phyloP scores from a whole-genome alignment of 2,113 vertebrate genomes.

The zebrafish (Danio rerio) region DNA sequence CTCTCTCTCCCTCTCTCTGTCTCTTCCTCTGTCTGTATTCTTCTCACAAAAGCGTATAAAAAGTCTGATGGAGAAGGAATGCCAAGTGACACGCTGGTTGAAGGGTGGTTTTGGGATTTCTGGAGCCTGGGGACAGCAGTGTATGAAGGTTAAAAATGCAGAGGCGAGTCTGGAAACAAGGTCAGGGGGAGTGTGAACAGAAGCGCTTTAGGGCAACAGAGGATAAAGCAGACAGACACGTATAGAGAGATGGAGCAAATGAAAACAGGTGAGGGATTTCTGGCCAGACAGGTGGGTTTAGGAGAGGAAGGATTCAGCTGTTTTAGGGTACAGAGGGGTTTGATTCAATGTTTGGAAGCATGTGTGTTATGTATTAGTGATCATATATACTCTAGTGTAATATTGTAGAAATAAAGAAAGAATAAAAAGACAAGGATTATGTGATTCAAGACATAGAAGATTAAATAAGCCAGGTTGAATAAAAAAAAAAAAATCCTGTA shows the following conservation, averaged over 20 bases:
- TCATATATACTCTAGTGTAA: not conserved
- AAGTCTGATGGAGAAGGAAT: slow-evolving; percentile 28
- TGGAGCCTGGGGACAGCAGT: slow-evolving; percentile 13
- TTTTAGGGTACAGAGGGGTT: not conserved
- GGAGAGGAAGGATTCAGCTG: not conserved
- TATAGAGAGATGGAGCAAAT: not conserved
- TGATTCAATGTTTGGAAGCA: not conserved
- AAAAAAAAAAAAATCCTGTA: not conserved
- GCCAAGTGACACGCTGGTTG: slow-evolving; percentile 9
- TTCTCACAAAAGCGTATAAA: not conserved
- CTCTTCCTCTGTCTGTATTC: slow-evolving; percentile 1
- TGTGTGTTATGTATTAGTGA: not conserved
- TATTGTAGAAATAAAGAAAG: not conserved
- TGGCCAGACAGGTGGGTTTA: not conserved
- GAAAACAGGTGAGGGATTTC: slow-evolving; percentile 18
- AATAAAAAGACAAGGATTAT: not conserved
- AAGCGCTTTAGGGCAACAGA: slow-evolving; percentile 12
- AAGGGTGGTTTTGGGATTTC: slow-evolving; percentile 31
- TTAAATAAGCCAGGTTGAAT: not conserved
- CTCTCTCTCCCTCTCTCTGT: not conserved
- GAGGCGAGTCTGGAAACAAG: slow-evolving; percentile 24
- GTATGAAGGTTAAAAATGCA: slow-evolving; percentile 37
- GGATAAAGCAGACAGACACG: not conserved
- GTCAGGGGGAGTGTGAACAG: slow-evolving; percentile 17
- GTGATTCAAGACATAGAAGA: not conserved